These are phyloP conservation scores for Nemurella pictetii DNA, from an alignment of 2,888 invertebrate species.

Conservation along the genomic window DNA sequence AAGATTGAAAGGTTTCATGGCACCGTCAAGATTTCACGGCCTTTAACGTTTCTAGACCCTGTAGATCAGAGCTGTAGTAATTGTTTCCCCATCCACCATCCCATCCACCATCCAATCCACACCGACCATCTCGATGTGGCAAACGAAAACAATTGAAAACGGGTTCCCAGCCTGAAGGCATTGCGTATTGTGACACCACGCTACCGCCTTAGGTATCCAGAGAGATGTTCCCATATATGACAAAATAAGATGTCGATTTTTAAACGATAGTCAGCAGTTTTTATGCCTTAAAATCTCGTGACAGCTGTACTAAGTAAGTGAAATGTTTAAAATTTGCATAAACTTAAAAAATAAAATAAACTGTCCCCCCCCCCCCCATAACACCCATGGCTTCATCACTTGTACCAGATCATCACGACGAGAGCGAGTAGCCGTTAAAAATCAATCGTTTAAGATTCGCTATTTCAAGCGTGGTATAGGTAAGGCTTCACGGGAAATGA, in stretches of 20 bases:
- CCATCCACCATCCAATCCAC: neutral
- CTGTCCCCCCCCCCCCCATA: neutral
- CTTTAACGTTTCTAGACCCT: neutral
- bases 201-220: no score
- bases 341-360: no score
- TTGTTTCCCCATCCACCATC: neutral
- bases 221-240: no score
- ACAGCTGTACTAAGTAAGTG: no score
- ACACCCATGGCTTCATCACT: neutral
- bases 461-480: neutral
- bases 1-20: neutral
- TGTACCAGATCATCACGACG: neutral
- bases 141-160: no score
- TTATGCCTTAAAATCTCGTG: no score
- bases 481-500: neutral
- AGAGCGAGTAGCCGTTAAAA: neutral
- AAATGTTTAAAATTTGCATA: no score
- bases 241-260: no score
- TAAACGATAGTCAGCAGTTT: no score
- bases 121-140: neutral
- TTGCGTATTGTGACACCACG: no score
- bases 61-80: neutral
- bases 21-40: neutral
- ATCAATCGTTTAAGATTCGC: neutral
- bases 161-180: no score